These are phyloP conservation scores for Tauraco hartlaubi DNA, from an alignment of 2,797 vertebrate genomes.

Conservation along the genomic window DNA sequence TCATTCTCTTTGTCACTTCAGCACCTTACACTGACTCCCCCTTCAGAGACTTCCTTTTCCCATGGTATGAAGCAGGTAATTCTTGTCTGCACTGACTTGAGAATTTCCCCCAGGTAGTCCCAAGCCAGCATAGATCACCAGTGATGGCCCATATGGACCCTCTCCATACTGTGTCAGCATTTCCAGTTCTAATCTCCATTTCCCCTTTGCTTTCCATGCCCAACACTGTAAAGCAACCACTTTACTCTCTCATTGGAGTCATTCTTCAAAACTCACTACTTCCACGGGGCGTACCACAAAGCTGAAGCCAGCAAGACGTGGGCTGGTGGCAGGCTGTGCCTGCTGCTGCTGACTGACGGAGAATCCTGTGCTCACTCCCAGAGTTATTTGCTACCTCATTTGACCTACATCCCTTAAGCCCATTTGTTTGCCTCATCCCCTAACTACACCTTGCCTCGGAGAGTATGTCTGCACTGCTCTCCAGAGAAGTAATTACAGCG, in stretches of 20 bases:
- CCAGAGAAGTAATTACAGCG: slow-evolving; percentile 28
- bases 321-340: neutral
- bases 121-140: neutral
- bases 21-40: neutral
- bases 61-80: neutral
- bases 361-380: neutral
- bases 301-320: neutral
- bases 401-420: slow-evolving; percentile 14
- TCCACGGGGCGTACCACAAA: neutral
- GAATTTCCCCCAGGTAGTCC: neutral
- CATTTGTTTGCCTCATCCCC: slow-evolving; percentile 36
- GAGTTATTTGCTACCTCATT: slow-evolving; percentile 13
- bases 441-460: slow-evolving; percentile 23
- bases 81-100: neutral
- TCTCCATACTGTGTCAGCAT: neutral
- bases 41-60: neutral
- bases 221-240: neutral
- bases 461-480: neutral
- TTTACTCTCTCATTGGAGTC: neutral
- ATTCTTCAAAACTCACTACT: neutral
- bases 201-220: neutral
- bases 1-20: neutral
- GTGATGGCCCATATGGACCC: neutral
- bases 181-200: neutral
- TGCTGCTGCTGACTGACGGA: neutral